Base-by-base conservation (phyloP, 2,888 invertebrate species). In the Leptinotarsa haldemani region DNA sequence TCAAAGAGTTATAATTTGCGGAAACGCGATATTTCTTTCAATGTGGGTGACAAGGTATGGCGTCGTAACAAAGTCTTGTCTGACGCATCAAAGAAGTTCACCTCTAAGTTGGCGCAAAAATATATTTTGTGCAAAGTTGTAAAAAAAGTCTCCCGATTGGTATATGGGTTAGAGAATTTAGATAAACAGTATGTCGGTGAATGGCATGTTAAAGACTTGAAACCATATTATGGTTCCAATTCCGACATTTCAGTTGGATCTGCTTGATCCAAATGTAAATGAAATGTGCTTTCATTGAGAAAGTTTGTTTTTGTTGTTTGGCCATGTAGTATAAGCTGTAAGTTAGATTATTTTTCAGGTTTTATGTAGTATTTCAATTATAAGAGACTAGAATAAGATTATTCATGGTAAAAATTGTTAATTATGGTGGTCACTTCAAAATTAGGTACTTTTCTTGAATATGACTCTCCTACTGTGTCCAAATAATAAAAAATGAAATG, bases 21-120 rank as follows among this genome's bases (percentile, higher is more conserved):
- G 47, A 70, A 64, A 47, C 56, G 69, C 22, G 67, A 74, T 22
- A 58, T 70, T 25, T 46, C n/a, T 22, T 67, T 75, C 58, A 30
- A 63, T 18, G 74, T 74, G 47, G 61, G 61, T 9, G 76, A 74
- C 46, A 65, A 70, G 53, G 74, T 75, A 16, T 75, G 75, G 73
- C 56, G 58, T 48, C 40, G 68, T 13, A 75, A 75, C 22, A 74
- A 74, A 40, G 66, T 76, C 5, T 63, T 68, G 48, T 74, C 71
- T n/a, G 69, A 71, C 40, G 71, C 70, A 12, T 9, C 65, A 13
- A 58, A 48, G 25, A 15, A 66, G 22, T 74, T 74, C 52, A 53
- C 74, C 4, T 68, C 74, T 4, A 76, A 76, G 61, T 53, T 74
- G n/a, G 71, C 71, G 15, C 74, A 68, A 12, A 64, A 64, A 64